These are phyloP conservation scores for Zoanthus sociatus DNA, from an alignment of 92 coral and sea anemone species.

Conservation along the genomic window DNA sequence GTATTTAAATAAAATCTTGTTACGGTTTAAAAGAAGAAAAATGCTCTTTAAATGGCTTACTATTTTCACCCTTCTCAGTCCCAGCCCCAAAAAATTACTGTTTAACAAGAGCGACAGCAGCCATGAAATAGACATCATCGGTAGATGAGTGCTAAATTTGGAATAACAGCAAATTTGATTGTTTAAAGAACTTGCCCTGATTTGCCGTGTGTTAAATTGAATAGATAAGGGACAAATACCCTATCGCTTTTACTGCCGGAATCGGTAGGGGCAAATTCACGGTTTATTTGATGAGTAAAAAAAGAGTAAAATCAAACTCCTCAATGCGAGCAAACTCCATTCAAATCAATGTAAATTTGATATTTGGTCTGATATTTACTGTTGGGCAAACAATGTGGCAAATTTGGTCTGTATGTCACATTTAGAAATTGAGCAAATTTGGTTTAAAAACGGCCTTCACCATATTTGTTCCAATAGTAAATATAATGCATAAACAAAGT, in stretches of 20 bases:
- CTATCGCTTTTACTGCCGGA: too few relatives aligned
- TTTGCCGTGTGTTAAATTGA: neutral
- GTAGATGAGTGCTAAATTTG: neutral
- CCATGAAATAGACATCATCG: neutral
- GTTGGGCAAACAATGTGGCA: neutral
- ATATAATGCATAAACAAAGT: constrained; percentile 4
- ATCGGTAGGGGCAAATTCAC: neutral
- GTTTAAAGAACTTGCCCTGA: neutral
- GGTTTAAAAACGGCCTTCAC: neutral
- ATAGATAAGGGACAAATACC: too few relatives aligned
- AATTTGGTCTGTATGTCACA: neutral
- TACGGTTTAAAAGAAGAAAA: neutral
- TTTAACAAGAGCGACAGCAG: neutral
- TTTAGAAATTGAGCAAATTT: neutral
- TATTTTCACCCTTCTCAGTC: neutral
- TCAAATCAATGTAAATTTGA: neutral
- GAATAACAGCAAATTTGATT: neutral
- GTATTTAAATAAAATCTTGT: neutral
- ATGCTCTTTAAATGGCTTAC: constrained; percentile 1
- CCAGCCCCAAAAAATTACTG: neutral
- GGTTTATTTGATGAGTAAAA: neutral
- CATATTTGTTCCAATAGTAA: neutral
- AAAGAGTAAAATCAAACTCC: neutral
- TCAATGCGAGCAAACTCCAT: neutral
- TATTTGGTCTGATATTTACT: neutral